Percentiles rank a stretch among this genome's conserved stretches.
phyloP scores from a whole-genome alignment of 1,140 invertebrate species.

The Limonius californicus region DNA sequence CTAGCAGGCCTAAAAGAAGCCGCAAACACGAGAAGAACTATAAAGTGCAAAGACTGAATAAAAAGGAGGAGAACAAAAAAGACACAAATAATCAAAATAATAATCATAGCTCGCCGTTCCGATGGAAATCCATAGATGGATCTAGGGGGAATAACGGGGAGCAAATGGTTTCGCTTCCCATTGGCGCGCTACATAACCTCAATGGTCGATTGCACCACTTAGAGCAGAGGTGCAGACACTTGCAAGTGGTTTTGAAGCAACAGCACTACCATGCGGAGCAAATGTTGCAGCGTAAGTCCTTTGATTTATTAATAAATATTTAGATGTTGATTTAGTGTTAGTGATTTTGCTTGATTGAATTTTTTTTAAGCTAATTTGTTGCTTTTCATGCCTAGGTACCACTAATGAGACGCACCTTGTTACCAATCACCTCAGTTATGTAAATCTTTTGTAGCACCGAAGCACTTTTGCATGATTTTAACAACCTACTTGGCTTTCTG shows the following conservation, averaged over 20 bases:
- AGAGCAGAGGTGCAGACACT: slow-evolving; percentile 59
- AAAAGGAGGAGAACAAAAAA: slow-evolving; percentile 1
- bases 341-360: no score
- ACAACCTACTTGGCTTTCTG: no score
- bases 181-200: slow-evolving; percentile 49
- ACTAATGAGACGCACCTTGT: no score
- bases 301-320: no score
- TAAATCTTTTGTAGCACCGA: no score
- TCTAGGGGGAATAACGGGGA: slow-evolving; percentile 15
- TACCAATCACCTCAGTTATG: no score
- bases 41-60: slow-evolving; percentile 16
- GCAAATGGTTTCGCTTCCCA: slow-evolving; percentile 32
- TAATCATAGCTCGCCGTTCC: background rate
- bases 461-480: no score
- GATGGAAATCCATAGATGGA: background rate
- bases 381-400: no score
- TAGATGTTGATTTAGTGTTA: no score
- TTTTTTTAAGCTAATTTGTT: no score
- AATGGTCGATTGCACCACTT: slow-evolving; percentile 50
- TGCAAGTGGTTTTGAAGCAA: slow-evolving; percentile 58
- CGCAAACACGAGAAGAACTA: slow-evolving; percentile 39
- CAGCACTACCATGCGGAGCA: slow-evolving; percentile 62
- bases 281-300: slow-evolving; percentile 60
- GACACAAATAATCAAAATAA: background rate
- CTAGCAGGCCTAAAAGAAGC: slow-evolving; percentile 41